Evolutionary conservation across 2,797 vertebrate genomes (phyloP).

Genomic region (Notoglanidium macrostoma): DNA sequence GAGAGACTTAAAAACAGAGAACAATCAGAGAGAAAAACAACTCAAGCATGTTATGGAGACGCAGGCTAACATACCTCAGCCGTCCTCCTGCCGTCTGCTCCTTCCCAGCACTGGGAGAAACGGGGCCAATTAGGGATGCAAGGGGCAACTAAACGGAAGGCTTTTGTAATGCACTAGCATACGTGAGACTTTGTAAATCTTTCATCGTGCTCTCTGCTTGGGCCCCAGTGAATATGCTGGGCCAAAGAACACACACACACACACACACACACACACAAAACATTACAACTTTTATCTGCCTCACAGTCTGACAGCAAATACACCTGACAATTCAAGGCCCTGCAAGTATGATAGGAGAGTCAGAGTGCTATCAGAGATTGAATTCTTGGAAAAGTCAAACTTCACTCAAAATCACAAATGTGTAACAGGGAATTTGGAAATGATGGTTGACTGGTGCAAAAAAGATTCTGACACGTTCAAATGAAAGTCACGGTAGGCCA

Average conservation of each 20-base stretch:
- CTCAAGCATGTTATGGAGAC: conserved; percentile 40
- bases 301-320: conserved; percentile 39
- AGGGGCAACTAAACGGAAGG: conserved; percentile 45
- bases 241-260: conserved; percentile 14
- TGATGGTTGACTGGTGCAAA: conserved; percentile 15
- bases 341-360: conserved; percentile 26
- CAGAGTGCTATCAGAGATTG: background rate
- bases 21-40: conserved; percentile 18
- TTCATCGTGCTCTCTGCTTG: conserved; percentile 37
- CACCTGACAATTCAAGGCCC: conserved; percentile 28
- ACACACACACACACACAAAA: conserved; percentile 7
- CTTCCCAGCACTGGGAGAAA: conserved; percentile 37
- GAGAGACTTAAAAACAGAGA: background rate
- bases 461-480: conserved; percentile 10
- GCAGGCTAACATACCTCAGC: conserved; percentile 25
- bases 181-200: conserved; percentile 50
- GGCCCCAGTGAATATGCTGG: background rate
- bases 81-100: conserved; percentile 35
- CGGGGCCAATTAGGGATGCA: conserved; percentile 49
- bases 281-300: conserved; percentile 18
- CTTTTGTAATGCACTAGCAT: conserved; percentile 49
- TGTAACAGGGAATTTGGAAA: conserved; percentile 10
- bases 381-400: background rate
- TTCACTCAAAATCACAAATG: conserved; percentile 4
- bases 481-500: background rate